phyloP scores from a whole-genome alignment of 2,113 vertebrate genomes.

The Alectura lathami region DNA sequence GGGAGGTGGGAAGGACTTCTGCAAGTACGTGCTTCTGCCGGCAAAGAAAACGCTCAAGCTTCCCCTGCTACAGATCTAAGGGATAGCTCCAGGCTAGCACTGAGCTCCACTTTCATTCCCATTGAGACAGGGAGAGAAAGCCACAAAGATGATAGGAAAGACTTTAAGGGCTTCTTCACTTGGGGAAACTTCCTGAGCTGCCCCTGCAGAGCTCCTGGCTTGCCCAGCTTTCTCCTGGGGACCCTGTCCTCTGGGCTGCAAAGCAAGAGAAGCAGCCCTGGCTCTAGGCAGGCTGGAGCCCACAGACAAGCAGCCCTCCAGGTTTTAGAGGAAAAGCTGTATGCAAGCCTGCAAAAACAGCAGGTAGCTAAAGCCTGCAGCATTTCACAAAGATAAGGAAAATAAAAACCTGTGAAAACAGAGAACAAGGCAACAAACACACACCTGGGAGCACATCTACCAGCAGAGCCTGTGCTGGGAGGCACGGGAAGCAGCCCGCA shows the following conservation, averaged over 20 bases:
- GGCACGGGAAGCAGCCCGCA: background rate
- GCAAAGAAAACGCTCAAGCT: background rate
- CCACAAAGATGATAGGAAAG: background rate
- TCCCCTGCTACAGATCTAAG: background rate
- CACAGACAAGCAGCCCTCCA: background rate
- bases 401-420: rapidly evolving
- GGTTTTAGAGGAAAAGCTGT: background rate
- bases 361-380: background rate
- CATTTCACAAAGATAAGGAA: background rate
- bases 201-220: background rate
- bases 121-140: background rate
- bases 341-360: background rate
- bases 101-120: background rate
- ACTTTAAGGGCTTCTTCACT: background rate
- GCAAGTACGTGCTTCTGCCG: background rate
- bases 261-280: background rate
- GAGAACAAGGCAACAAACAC: background rate
- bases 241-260: background rate
- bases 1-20: background rate
- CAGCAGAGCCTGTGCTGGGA: background rate
- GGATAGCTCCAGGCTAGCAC: background rate
- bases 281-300: background rate
- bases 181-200: background rate
- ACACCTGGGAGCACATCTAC: constrained; percentile 37
- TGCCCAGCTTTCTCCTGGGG: background rate